Evolutionary conservation across 2,113 vertebrate species (phyloP), one percentile per base, ranked within the genome.

Genomic region (Neogobius melanostomus): DNA sequence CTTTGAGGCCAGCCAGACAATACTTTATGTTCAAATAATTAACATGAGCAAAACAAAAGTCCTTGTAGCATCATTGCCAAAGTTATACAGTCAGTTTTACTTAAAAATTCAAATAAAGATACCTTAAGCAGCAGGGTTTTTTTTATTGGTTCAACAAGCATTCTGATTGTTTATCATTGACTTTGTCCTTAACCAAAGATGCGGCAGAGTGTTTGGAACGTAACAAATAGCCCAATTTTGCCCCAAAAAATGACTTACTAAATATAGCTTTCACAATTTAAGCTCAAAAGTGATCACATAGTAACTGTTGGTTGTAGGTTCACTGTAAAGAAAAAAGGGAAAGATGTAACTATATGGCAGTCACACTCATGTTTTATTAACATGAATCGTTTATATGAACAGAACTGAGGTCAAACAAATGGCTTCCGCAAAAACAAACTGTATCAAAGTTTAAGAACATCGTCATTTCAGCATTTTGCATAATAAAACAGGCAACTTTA

Each of bases 331-430:
- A 48, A 16, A 60, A 64, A 16, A 9, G 62, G 59, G 15, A 66
- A 11, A 51, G 1, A 72, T 56, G 53, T 74, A 50, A 51, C 72
- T 85, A 79, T 59, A 71, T 81, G 74, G 78, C 75, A 76, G 86
- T 77, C 79, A 89, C 82, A 82, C 69, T 85, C 76, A 80, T 85
- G 75, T 88, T 91, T 93, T 91, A 92, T 89, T 92, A 75, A 83
- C 76, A 83, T 76, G 82, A 90, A 85, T 87, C 82, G 68, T 85
- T 85, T 71, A 84, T 80, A 85, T 68, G 85, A 76, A 84, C 76
- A 76, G 69, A 84, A 6, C 10, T 62, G 60, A 28, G 56, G 64
- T 69, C 61, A 75, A 71, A 84, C 82, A 85, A 84, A 89, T 69
- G 84, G 77, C 74, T 53, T 53, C 16, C 16, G 21, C 51, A 52